phyloP scores from a whole-genome alignment of 2,888 invertebrate genomes.

The Euplexia lucipara region DNA sequence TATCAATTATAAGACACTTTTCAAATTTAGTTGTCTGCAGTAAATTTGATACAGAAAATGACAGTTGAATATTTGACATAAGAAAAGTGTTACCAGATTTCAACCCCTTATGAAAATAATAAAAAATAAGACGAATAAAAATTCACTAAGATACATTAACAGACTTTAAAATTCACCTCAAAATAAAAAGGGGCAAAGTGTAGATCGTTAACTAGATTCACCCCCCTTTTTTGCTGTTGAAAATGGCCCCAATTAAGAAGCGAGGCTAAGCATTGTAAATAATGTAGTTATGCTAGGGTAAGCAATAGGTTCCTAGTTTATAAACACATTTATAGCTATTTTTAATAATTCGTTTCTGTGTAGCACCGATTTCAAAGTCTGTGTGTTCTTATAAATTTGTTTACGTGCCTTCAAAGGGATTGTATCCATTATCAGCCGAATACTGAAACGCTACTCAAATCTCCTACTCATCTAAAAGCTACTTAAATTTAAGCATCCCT shows the following conservation, averaged over 20 bases:
- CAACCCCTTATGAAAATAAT: constrained; percentile 1
- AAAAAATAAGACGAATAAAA: not conserved
- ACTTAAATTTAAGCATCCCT: too few relatives aligned
- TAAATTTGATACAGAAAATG: not conserved
- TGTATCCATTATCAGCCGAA: too few relatives aligned
- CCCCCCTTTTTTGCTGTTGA: not conserved
- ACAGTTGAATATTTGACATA: not conserved
- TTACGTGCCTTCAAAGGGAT: constrained; percentile 6
- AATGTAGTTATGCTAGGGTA: constrained; percentile 59
- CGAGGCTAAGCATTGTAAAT: constrained; percentile 59
- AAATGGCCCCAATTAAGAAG: constrained; percentile 40
- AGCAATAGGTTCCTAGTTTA: constrained; percentile 51
- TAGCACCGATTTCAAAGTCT: constrained; percentile 34
- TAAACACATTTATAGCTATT: constrained; percentile 40
- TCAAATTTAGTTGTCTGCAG: not conserved
- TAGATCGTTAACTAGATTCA: constrained; percentile 17
- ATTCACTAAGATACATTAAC: constrained; percentile 8
- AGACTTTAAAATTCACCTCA: constrained; percentile 3
- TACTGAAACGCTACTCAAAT: too few relatives aligned
- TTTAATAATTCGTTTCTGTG: constrained; percentile 33
- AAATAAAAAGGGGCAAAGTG: constrained; percentile 2
- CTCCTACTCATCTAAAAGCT: too few relatives aligned
- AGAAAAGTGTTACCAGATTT: not conserved
- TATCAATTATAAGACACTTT: not conserved
- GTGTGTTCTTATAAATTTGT: constrained; percentile 35